A percentile compares a stretch with the other conserved stretches of the same genome.
phyloP scores from a whole-genome alignment of 2,888 invertebrate genomes.

The Heteromyza rotundicornis region DNA sequence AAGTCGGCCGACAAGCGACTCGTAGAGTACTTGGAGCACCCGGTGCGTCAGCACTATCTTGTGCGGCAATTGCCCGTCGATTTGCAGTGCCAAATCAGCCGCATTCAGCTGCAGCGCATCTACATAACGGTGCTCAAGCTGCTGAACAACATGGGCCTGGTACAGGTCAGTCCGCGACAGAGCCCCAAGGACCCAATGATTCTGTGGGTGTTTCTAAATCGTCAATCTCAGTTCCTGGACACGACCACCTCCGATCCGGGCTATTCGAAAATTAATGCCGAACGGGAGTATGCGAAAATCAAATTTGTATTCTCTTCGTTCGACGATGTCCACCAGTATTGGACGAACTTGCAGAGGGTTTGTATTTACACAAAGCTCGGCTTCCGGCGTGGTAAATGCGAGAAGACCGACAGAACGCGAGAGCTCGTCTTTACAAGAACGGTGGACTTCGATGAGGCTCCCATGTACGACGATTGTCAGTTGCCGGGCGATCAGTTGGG shows the following conservation, averaged over 20 bases:
- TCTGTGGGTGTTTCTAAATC: slow-evolving; percentile 76
- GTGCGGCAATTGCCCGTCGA: slow-evolving; percentile 67
- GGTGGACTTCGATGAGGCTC: slow-evolving; percentile 49
- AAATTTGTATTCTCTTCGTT: slow-evolving; percentile 66
- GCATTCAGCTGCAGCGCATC: slow-evolving; percentile 43
- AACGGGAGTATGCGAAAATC: slow-evolving; percentile 67
- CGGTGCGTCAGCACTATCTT: slow-evolving; percentile 70
- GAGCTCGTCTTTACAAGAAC: slow-evolving; percentile 37
- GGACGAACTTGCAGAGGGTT: slow-evolving; percentile 73
- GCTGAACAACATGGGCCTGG: slow-evolving; percentile 72
- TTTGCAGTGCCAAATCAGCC: slow-evolving; percentile 47
- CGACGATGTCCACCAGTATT: slow-evolving; percentile 69
- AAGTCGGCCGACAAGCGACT: slow-evolving; percentile 66
- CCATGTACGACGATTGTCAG: slow-evolving; percentile 65
- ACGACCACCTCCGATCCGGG: slow-evolving; percentile 70
- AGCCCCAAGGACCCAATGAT: slow-evolving; percentile 69
- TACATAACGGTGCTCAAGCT: slow-evolving; percentile 63
- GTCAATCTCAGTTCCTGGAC: slow-evolving; percentile 68
- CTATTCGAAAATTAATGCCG: slow-evolving; percentile 67
- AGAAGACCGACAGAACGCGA: slow-evolving; percentile 16
- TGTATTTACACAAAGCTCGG: slow-evolving; percentile 71
- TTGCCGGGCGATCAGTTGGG: slow-evolving; percentile 74
- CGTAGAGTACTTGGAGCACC: slow-evolving; percentile 69
- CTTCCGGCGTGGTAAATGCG: slow-evolving; percentile 38
- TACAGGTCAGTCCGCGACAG: slow-evolving; percentile 70